Evolutionary conservation across 2,888 invertebrate species (phyloP), one percentile per base, ranked within the genome.

Genomic region (Agrotis clavis): DNA sequence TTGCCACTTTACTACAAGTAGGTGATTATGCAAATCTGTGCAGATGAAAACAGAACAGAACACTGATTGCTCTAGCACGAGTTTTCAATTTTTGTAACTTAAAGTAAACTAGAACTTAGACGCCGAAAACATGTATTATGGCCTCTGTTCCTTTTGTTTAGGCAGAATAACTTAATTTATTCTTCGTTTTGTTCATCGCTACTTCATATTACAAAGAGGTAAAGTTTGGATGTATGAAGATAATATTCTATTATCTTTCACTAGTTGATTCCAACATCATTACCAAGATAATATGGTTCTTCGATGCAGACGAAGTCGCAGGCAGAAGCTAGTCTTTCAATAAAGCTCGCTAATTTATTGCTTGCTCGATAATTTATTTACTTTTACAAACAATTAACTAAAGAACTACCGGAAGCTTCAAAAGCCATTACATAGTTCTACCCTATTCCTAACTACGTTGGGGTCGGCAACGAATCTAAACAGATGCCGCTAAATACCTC

Each of bases 401-500:
- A 21, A 19, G 11, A 45, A 41, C 41, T 19, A 60, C n/a, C 0
- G 11, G 6, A 56, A 30, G 5, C 35, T 35, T 45, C 9, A 30
- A 16, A 14, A n/a, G 4, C 18, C 7, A 14, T n/a, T 19, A 11
- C 25, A 60, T 9, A 35, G 57, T 66, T 14, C n/a, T 54, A 67
- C 21, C 19, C 14, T 11, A 9, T 14, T 67, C 47, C 53, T 48
- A 54, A 51, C 7, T 21, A 48, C 7, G 0, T 66, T 45, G 21
- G 13, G 21, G 21, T 45, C 21, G 6, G 48, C 25, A 53, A 14
- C 25, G 48, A 62, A 18, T 19, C 14, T 47, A 47, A 25, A 16
- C 71, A 74, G 71, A 25, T 74, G 74, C 6, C 41, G 25, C 6
- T 57, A 41, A 71, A 57, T 48, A 48, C 77, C 59, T 19, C 79